Percentiles rank a stretch among this genome's conserved stretches.
phyloP scores from a whole-genome alignment of 2,888 invertebrate species.

The Chrysolina americana region DNA sequence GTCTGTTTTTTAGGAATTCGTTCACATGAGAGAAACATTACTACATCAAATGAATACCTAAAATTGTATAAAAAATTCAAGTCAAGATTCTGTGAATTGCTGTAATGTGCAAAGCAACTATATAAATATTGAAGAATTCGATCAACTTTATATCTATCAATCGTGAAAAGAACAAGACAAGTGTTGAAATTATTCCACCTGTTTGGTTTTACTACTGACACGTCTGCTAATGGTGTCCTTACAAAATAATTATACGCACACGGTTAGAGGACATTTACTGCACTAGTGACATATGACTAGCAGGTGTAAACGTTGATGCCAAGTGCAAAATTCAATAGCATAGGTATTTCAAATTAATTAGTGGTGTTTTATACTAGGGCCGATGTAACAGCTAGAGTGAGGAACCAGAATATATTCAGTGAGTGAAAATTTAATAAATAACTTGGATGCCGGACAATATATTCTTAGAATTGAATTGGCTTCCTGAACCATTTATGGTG shows the following conservation, averaged over 20 bases:
- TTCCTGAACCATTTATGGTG: too few species aligned
- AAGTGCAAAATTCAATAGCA: conserved; percentile 35
- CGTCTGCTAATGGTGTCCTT: conserved; percentile 53
- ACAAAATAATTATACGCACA: conserved; percentile 57
- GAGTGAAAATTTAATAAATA: too few species aligned
- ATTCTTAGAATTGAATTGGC: too few species aligned
- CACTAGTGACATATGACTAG: conserved; percentile 56
- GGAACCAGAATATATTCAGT: too few species aligned
- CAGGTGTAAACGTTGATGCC: conserved; percentile 55
- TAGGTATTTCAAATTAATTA: background rate
- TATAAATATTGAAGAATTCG: background rate
- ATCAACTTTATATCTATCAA: conserved; percentile 54
- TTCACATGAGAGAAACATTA: too few species aligned
- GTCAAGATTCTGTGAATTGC: too few species aligned
- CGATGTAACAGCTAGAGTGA: too few species aligned
- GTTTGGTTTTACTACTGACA: conserved; percentile 55
- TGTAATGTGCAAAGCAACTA: background rate
- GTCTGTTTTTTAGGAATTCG: too few species aligned
- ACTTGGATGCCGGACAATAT: too few species aligned
- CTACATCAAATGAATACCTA: too few species aligned
- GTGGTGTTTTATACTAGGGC: too few species aligned
- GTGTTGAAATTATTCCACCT: conserved; percentile 60
- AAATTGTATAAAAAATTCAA: too few species aligned
- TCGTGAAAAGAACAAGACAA: conserved; percentile 57
- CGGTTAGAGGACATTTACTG: conserved; percentile 53